Evolutionary conservation across 2,888 invertebrate species (phyloP).

Genomic region (Myopa tessellatipennis): DNA sequence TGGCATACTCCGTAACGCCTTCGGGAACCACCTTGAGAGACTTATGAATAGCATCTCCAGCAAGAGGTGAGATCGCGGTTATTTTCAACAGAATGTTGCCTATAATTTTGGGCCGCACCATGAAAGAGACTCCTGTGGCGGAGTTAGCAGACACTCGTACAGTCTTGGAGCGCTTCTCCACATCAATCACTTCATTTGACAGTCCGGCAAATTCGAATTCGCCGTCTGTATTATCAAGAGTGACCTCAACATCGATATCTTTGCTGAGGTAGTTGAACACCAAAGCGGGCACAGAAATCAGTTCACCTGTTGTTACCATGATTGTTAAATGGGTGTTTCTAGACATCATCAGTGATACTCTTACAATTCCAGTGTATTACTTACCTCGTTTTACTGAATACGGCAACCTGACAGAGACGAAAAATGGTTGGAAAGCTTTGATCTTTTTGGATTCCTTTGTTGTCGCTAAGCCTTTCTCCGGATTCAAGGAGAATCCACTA

Average conservation of each 20-base stretch:
- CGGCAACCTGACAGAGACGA: constrained; percentile 86
- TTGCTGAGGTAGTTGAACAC: constrained; percentile 87
- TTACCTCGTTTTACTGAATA: constrained; percentile 82
- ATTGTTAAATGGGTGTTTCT: background rate
- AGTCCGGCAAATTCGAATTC: constrained; percentile 87
- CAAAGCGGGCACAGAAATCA: constrained; percentile 85
- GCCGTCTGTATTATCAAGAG: constrained; percentile 82
- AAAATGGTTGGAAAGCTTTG: constrained; percentile 84
- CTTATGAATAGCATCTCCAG: constrained; percentile 82
- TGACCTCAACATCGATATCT: constrained; percentile 81
- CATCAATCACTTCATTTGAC: constrained; percentile 88
- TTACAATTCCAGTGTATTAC: constrained; percentile 74
- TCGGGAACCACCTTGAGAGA: constrained; percentile 83
- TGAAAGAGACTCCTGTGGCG: constrained; percentile 83
- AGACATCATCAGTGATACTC: constrained; percentile 74
- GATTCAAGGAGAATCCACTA: constrained; percentile 82
- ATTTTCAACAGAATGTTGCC: constrained; percentile 81
- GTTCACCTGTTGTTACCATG: constrained; percentile 72
- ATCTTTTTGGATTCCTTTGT: constrained; percentile 75
- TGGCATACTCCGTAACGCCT: constrained; percentile 80
- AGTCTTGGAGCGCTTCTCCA: constrained; percentile 79
- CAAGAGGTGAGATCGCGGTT: constrained; percentile 77
- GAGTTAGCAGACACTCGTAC: constrained; percentile 77
- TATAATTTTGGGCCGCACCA: constrained; percentile 79
- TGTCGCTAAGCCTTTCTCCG: constrained; percentile 79